Evolutionary conservation across 2,888 invertebrate species (phyloP).

Genomic region (Tridacna gigas): DNA sequence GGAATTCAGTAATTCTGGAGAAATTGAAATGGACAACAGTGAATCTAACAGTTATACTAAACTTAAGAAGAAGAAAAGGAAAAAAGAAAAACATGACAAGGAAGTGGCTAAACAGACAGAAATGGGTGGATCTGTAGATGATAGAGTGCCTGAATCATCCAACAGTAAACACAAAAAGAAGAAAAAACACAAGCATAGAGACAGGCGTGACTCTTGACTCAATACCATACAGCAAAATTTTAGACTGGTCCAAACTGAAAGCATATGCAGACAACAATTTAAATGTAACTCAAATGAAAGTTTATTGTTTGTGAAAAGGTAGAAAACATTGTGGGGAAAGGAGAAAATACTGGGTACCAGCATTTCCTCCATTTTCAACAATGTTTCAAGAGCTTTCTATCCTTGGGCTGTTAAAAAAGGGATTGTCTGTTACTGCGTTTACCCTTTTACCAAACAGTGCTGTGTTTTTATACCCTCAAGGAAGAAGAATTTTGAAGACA

Average conservation of each 20-base stretch:
- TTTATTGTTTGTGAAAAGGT: background rate
- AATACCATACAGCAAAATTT: too few relatives aligned
- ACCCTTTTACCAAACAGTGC: too few relatives aligned
- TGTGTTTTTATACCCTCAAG: too few relatives aligned
- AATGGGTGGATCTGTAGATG: background rate
- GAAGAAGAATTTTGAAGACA: too few relatives aligned
- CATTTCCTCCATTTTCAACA: background rate
- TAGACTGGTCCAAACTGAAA: too few relatives aligned
- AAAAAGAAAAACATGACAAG: background rate
- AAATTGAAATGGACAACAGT: background rate
- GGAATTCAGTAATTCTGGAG: background rate
- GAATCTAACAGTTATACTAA: background rate
- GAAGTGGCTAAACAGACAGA: background rate
- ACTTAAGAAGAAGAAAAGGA: conserved; percentile 7
- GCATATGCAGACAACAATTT: too few relatives aligned
- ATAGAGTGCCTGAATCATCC: background rate
- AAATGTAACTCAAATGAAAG: background rate
- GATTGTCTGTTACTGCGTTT: too few relatives aligned
- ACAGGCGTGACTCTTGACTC: too few relatives aligned
- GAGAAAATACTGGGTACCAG: background rate
- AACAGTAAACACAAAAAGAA: conserved; percentile 3
- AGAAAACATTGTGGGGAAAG: background rate
- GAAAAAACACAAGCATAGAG: background rate
- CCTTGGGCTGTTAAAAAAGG: too few relatives aligned
- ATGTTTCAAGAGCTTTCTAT: background rate